Conservation (phyloP, 2,797 vertebrate species). For the Prionace glauca region DNA sequence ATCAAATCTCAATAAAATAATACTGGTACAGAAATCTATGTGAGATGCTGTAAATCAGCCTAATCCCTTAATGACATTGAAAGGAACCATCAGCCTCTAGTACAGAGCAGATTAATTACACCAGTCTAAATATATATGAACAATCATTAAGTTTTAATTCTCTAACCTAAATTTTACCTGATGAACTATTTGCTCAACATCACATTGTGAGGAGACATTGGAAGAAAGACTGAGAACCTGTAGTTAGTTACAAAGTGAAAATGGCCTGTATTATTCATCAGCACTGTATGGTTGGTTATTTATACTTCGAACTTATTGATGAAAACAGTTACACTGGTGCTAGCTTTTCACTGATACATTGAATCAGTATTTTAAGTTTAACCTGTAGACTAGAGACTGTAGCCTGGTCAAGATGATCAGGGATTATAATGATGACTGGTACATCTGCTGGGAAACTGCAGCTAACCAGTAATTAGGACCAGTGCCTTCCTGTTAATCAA, state of each 20-base stretch:
- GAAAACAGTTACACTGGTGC: neutral
- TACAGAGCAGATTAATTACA: neutral
- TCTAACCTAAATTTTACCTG: neutral
- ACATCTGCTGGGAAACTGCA: neutral
- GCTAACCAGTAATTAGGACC: neutral
- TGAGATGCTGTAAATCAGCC: neutral
- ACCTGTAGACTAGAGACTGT: neutral
- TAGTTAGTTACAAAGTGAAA: neutral
- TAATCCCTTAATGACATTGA: neutral
- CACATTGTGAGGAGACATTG: neutral
- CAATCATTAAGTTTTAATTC: neutral
- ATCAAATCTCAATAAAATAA: no score
- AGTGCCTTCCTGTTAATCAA: neutral
- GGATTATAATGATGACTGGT: neutral
- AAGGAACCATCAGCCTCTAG: neutral
- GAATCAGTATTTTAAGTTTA: neutral
- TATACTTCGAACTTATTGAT: neutral
- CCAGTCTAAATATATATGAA: neutral
- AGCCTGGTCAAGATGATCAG: neutral
- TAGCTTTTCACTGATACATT: neutral
- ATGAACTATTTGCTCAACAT: neutral
- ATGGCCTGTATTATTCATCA: neutral
- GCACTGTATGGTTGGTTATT: neutral
- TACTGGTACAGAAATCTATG: neutral
- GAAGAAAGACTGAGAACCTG: neutral